Percentiles rank a stretch among this genome's conserved stretches.
phyloP scores from a whole-genome alignment of 2,113 vertebrate genomes.

The Rostratula benghalensis region DNA sequence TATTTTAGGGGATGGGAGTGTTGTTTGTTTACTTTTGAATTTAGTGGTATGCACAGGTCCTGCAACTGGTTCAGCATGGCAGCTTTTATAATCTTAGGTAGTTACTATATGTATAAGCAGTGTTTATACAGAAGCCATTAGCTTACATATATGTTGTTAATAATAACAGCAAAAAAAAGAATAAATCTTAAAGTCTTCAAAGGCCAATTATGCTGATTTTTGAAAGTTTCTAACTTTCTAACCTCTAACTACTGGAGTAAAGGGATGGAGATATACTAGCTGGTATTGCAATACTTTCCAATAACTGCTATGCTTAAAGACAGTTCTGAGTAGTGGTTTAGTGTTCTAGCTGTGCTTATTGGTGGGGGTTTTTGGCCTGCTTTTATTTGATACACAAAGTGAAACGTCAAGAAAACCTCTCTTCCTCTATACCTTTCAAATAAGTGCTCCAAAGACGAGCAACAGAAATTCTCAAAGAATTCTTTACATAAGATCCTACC shows the following conservation, averaged over 20 bases:
- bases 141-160: background rate
- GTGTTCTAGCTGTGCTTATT: background rate
- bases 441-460: background rate
- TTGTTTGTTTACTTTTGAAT: background rate
- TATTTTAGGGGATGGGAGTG: accelerated
- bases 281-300: background rate
- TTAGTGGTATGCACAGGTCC: background rate
- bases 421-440: background rate
- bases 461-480: background rate
- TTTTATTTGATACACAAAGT: background rate
- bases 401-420: background rate
- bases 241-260: background rate
- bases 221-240: background rate
- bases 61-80: background rate
- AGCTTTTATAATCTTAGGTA: background rate
- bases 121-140: background rate
- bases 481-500: background rate
- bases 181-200: background rate
- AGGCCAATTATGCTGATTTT: background rate
- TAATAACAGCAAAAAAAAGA: background rate
- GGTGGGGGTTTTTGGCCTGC: background rate
- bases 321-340: background rate
- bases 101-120: background rate
- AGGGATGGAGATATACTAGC: background rate
- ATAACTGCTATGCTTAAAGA: background rate